A percentile compares a stretch with the other conserved stretches of the same genome.
Conservation (phyloP, 1,140 invertebrate genomes). For the Drosophila nasuta region DNA sequence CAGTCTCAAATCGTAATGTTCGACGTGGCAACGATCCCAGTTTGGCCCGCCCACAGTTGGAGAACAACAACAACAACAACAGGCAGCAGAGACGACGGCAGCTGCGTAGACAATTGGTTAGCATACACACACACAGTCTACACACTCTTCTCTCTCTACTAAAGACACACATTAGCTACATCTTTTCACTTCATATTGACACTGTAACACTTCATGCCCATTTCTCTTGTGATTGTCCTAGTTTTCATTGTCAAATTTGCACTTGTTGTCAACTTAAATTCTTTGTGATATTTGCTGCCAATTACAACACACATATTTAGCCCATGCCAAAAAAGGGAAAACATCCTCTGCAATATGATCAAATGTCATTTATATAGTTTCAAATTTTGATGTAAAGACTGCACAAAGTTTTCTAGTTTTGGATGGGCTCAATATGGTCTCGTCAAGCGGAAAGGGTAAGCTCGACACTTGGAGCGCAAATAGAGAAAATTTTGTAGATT, state of each 20-base stretch:
- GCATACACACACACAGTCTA: slow-evolving; percentile 42
- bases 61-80: neutral
- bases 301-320: neutral
- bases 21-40: slow-evolving; percentile 51
- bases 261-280: slow-evolving; percentile 4
- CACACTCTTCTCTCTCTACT: neutral
- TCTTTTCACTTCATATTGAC: neutral
- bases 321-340: slow-evolving; percentile 1
- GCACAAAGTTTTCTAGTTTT: slow-evolving; percentile 11
- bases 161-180: slow-evolving; percentile 1
- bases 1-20: slow-evolving; percentile 43
- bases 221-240: neutral
- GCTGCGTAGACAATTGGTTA: slow-evolving; percentile 65
- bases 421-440: slow-evolving; percentile 35
- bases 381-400: slow-evolving; percentile 9
- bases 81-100: slow-evolving; percentile 59
- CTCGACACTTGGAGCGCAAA: neutral
- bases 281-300: too few species aligned
- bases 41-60: slow-evolving; percentile 45
- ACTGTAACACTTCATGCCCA: neutral
- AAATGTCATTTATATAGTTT: slow-evolving; percentile 1
- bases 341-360: slow-evolving; percentile 11
- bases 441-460: slow-evolving; percentile 34
- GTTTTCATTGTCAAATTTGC: slow-evolving; percentile 1
- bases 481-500: neutral